Evolutionary conservation across 2,888 invertebrate genomes (phyloP), one percentile per base, ranked within the genome.

Genomic region (Argyra leucocephala): DNA sequence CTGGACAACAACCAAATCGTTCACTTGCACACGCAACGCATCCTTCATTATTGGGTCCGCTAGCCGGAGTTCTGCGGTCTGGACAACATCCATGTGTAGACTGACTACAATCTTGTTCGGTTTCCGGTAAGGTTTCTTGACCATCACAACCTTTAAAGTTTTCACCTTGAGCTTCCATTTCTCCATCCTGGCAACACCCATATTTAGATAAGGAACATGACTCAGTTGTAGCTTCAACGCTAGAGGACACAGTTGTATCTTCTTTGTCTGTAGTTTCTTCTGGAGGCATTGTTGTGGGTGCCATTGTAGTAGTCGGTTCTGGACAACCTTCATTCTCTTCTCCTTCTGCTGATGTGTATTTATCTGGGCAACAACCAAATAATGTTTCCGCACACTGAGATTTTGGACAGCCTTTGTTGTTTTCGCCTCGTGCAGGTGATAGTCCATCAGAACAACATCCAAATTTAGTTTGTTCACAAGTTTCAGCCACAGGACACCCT

Each of bases 331-430:
- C 90, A 69, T 86, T 83, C 18, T 78, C 75, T 71, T 91, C 90
- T 62, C 95, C 94, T 75, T 87, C 84, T 0, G 95, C 89, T 10
- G 86, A 81, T 0, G 89, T 90, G 70, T 83, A 83, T 61, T 88
- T 87, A 77, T 94, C 93, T 12, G 86, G 84, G 74, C 95, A 96
- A 75, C 95, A 96, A 3, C 95, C 95, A 73, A 89, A 95, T 9
- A 94, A 81, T 0, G 90, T 89, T 73, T 88, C 88, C 0, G 83
- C 83, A 74, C 94, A 94, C 12, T 84, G 83, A 1, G 85, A 81
- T 57, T 83, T 78, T 0, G 92, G 91, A 75, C 96, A 97, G 2
- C 90, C 95, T 73, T 87, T 81, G 67, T 83, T 76, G 18, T 87
- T 82, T 0, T 85, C 82, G 12, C 93, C 93, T 65, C 81, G 76